Base-by-base conservation (phyloP, 2,113 vertebrate species). In the Lucifuga dentata region DNA sequence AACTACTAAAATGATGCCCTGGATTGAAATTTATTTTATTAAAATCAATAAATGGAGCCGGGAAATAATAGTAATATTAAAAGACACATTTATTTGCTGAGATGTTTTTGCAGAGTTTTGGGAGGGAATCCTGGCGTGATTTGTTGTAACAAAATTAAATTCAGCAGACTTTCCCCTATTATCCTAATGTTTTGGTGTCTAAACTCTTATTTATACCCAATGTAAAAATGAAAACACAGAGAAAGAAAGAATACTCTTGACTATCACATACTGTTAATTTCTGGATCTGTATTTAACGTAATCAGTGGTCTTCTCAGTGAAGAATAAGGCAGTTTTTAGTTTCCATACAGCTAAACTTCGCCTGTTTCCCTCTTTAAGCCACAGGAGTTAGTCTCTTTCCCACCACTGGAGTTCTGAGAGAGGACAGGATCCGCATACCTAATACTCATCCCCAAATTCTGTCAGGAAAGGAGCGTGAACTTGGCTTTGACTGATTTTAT, bases 401-500 rank as follows among this genome's bases (percentile, higher is more conserved):
- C 21, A 35, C 36, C 21, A 26, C 26, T 16, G 51, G 48, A 35
- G 15, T 77, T 81, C 59, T 59, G 26, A 29, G 65, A 53, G 68
- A 75, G 16, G 41, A 58, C 43, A 44, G 63, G 11, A 76, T 68
- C 80, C 60, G 68, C 84, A 83, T 79, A 46, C 70, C 50, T 81
- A 38, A 85, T 82, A 68, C 49, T 60, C 71, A 75, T 80, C 70
- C 73, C 26, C 9, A 50, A 36, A 76, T 79, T 76, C 73, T 84
- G 78, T 84, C 70, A 77, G 51, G 62, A 75, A 51, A 65, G 46
- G 56, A 82, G 73, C 48, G 32, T 63, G 73, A 77, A 79, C 51
- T 62, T 55, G 68, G 73, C 64, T 72, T 68, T 80, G 75, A 87
- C 71, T 81, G 74, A 83, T 85, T 63, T 79, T 57, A 38, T 71